These are phyloP conservation scores for Tipula lateralis DNA, from an alignment of 2,888 invertebrate genomes.

Conservation along the genomic window DNA sequence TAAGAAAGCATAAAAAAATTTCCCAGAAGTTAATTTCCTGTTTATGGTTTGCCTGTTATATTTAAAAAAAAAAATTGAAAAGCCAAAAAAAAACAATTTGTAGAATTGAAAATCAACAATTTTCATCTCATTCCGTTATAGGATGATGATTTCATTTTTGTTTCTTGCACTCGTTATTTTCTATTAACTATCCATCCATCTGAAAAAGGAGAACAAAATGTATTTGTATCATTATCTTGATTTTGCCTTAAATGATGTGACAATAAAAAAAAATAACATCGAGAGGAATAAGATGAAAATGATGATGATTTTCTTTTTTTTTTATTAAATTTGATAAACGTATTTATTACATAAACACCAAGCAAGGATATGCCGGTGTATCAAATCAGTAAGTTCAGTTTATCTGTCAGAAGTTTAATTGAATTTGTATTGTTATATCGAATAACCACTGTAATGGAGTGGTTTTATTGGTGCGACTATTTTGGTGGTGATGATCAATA, in stretches of 20 bases:
- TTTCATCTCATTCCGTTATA: neutral
- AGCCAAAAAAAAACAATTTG: neutral
- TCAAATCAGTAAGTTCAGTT: neutral
- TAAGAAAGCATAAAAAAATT: neutral
- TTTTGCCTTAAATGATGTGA: neutral
- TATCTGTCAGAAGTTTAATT: constrained; percentile 2
- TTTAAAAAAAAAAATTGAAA: neutral
- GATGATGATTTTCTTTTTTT: neutral
- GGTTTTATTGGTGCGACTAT: neutral
- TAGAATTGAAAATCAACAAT: neutral
- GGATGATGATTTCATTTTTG: neutral
- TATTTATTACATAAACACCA: neutral
- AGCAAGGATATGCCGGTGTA: neutral
- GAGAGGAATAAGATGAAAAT: neutral
- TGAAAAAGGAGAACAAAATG: neutral
- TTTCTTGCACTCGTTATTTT: neutral
- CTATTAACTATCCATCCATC: neutral
- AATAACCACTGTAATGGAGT: neutral
- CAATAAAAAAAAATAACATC: neutral
- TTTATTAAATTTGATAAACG: neutral
- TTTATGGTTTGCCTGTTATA: neutral
- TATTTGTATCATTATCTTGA: neutral
- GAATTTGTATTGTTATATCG: neutral
- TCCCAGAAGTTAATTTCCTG: neutral
- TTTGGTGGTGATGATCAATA: neutral